These are phyloP conservation scores for Hypercompe scribonia DNA, from an alignment of 2,888 invertebrate genomes.

Conservation along the genomic window DNA sequence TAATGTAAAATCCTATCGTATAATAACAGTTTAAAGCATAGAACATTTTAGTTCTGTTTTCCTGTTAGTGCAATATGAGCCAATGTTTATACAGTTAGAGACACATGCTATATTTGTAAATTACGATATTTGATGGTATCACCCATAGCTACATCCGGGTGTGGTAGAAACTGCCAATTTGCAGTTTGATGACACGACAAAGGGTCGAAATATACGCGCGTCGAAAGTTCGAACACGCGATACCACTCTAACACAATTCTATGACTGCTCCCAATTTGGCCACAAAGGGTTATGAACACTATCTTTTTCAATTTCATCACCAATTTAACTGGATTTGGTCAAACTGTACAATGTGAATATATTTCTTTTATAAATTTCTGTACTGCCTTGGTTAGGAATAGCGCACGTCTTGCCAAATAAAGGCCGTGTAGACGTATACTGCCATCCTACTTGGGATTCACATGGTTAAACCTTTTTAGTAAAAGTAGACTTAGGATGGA, in stretches of 20 bases:
- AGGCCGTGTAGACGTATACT: not conserved
- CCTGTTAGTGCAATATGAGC: not conserved
- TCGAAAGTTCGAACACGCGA: constrained; percentile 50
- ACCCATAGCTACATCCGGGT: not conserved
- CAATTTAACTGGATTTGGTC: constrained; percentile 5
- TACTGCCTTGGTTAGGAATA: not conserved
- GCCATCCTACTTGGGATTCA: not conserved
- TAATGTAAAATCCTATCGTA: not conserved
- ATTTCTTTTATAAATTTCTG: not conserved
- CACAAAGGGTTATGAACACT: constrained; percentile 59
- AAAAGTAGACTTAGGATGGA: not conserved
- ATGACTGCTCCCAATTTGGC: constrained; percentile 63
- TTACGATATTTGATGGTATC: constrained; percentile 28
- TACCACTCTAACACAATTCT: constrained; percentile 67
- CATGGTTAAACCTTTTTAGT: not conserved
- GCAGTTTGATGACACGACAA: constrained; percentile 79
- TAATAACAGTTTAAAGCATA: not conserved
- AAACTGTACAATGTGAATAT: constrained; percentile 7
- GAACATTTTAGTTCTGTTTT: not conserved
- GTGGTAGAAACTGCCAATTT: constrained; percentile 74
- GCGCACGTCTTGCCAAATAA: not conserved
- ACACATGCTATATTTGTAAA: constrained; percentile 37
- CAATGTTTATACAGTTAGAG: not conserved
- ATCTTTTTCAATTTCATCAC: constrained; percentile 39
- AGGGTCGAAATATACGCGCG: constrained; percentile 63